Evolutionary conservation across 1,140 invertebrate genomes (phyloP), one percentile per base, ranked within the genome.

Genomic region (Marisa cornuarietis): DNA sequence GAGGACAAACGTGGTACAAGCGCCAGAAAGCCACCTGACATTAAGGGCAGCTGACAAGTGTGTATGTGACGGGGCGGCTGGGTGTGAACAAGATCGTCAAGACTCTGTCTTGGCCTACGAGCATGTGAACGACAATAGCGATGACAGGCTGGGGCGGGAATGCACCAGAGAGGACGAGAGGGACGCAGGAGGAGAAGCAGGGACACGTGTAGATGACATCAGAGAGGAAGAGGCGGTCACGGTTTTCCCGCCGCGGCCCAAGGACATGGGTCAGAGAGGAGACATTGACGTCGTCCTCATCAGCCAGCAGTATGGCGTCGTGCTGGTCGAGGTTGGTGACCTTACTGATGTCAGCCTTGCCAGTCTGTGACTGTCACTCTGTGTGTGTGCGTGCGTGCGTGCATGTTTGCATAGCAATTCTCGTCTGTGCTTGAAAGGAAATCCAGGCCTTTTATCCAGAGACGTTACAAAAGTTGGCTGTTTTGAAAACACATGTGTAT

Each of bases 341-440:
- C 22, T 63, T 76, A 58, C 26, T 63, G 58, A 62, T 76, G n/a
- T 63, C 74, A 13, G 42, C 16, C 52, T 31, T 71, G 69, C 52
- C 31, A 49, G 69, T 71, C 31, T 71, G 69, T 71, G 69, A 49
- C 31, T 71, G 69, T n/a, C n/a, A n/a, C n/a, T n/a, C n/a, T 71
- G 69, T 71, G 69, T 71, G 69, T 71, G 69, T 71, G 69, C 42
- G 69, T 71, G 69, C 42, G 69, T 71, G 69, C 52, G 26, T 71
- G 69, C 52, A 0, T 71, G 69, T 31, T 14, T 71, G 66, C 42
- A 31, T 69, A 31, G 24, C n/a, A 26, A 31, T 69, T n/a, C 42
- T n/a, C 42, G 66, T 69, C n/a, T 69, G 6, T 69, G 66, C 42
- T n/a, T 6, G 66, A 65, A 24, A 65, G 6, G 31, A 42, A 42